Evolutionary conservation across 1,140 invertebrate genomes (phyloP).

Genomic region (Bombus balteatus): DNA sequence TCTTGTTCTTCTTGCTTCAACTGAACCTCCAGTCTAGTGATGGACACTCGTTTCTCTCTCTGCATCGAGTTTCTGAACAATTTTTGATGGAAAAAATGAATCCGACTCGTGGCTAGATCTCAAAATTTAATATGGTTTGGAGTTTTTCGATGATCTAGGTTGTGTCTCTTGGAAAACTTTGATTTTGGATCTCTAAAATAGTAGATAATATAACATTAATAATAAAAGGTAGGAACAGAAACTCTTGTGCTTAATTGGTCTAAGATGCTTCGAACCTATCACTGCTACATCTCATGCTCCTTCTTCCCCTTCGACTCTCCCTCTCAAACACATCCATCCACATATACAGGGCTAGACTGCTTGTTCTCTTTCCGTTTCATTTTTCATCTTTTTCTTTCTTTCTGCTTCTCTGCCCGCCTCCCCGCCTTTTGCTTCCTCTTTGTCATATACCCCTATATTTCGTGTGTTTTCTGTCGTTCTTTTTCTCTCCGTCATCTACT

Average conservation of each 20-base stretch:
- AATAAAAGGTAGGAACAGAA: neutral
- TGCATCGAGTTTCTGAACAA: neutral
- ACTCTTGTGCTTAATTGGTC: neutral
- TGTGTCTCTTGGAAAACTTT: neutral
- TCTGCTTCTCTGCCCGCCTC: neutral
- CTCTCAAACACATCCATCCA: neutral
- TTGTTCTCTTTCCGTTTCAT: constrained; percentile 32
- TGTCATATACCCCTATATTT: constrained; percentile 20
- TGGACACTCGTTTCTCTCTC: neutral
- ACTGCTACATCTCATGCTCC: constrained; percentile 12
- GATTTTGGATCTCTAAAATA: neutral
- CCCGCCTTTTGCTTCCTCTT: constrained; percentile 16
- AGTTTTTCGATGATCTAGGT: neutral
- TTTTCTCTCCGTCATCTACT: neutral
- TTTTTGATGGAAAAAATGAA: neutral
- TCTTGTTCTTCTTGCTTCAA: neutral
- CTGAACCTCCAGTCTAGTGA: constrained; percentile 8
- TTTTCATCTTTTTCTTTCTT: neutral
- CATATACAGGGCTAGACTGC: constrained; percentile 1
- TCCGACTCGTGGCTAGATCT: neutral
- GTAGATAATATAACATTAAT: neutral
- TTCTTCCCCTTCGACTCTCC: constrained; percentile 16
- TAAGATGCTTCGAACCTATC: constrained; percentile 19
- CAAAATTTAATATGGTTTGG: neutral
- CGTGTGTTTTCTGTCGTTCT: constrained; percentile 30